A percentile compares a stretch with the other conserved stretches of the same genome.
These are phyloP conservation scores for Euschistus heros DNA, from an alignment of 1,140 invertebrate species.

Conservation along the genomic window DNA sequence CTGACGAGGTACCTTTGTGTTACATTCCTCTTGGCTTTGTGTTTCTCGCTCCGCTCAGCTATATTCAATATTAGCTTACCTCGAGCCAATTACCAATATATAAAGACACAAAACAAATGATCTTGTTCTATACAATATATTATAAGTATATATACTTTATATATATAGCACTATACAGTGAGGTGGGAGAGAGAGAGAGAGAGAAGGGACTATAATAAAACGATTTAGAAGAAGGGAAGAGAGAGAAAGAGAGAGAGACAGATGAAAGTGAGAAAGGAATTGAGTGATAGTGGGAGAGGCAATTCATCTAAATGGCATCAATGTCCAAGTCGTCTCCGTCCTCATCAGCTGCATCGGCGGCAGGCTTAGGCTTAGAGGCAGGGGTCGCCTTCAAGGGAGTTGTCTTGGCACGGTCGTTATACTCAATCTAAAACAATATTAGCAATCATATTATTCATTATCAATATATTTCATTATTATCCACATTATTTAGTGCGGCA, in stretches of 20 bases:
- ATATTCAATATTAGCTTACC: too few species aligned
- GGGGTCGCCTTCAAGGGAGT: constrained; percentile 49
- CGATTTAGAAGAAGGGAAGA: not conserved
- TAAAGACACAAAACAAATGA: too few species aligned
- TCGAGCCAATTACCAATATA: too few species aligned
- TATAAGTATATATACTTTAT: too few species aligned
- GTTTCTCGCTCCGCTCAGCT: too few species aligned
- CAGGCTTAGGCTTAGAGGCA: constrained; percentile 33
- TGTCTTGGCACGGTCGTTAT: constrained; percentile 70
- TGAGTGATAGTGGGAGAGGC: too few species aligned
- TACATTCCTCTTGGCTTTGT: too few species aligned
- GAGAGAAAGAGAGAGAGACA: not conserved
- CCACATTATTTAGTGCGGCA: not conserved
- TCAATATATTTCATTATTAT: too few species aligned
- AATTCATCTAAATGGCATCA: constrained; percentile 65
- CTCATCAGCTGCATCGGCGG: constrained; percentile 38
- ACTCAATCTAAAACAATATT: constrained; percentile 55
- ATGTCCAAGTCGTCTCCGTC: constrained; percentile 74
- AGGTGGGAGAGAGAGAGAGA: too few species aligned
- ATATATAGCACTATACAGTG: too few species aligned
- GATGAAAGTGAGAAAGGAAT: not conserved
- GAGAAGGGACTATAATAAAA: not conserved
- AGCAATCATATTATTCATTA: not conserved
- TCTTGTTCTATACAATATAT: too few species aligned
- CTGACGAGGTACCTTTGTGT: too few species aligned